Base-by-base conservation (phyloP, 2,888 invertebrate genomes). In the Acleris emargana region DNA sequence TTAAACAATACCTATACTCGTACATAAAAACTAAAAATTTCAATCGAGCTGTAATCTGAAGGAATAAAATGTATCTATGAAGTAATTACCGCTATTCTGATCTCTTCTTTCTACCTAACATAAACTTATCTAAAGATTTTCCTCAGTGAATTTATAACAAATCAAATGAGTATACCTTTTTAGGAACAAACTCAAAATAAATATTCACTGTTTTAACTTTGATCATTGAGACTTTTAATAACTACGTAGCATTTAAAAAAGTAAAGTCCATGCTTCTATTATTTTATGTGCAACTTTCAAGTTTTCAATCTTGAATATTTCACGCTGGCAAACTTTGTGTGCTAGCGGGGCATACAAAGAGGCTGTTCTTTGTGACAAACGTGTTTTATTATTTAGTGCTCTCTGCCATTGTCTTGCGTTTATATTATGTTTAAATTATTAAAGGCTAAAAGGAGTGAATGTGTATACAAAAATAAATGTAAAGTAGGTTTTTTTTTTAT, bases 291-390 rank as follows among this genome's bases (percentile, higher is more conserved):
- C 16, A 45, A 1, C n/a, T 45, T 45, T 45, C 7, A 61, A 47
- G 38, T 42, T 11, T 49, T 6, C 16, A 49, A 55, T 49, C 53
- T 38, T 53, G 53, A 47, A 20, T n/a, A 16, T 16, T 45, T 52
- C 18, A 17, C 52, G 47, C 54, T 20, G 52, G 60, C 45, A 20
- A 5, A 9, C 54, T 17, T 32, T 13, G 22, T n/a, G 17, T 38
- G 20, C 20, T 63, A 60, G 50, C 55, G 63, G 55, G 62, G 47
- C 64, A 66, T 58, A 64, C 62, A 62, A 63, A 68, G 64, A 67
- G 70, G 63, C 70, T 69, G 68, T 64, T 64, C 71, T 70, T 73
- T 72, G 63, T 52, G 49, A 47, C 47, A 43, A 32, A 63, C 52
- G 45, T 53, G 64, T 64, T 64, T 64, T 49, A 53, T 64, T 53